A percentile compares a stretch with the other conserved stretches of the same genome.
Evolutionary conservation across 1,140 invertebrate genomes (phyloP).

Genomic region (Harpegnathos saltator): DNA sequence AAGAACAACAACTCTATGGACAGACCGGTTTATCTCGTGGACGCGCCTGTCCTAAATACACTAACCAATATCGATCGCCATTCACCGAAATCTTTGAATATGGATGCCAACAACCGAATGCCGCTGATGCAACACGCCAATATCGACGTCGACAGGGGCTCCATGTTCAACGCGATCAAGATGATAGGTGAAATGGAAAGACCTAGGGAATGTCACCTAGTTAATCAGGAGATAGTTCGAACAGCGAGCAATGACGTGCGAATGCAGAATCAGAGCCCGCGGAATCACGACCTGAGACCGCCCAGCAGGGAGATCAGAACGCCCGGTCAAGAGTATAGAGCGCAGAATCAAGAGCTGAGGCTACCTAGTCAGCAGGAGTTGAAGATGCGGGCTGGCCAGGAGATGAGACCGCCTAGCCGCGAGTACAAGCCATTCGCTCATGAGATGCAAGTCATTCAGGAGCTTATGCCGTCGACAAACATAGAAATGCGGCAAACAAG

Average conservation of each 20-base stretch:
- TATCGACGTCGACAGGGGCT: slow-evolving; percentile 71
- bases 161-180: slow-evolving; percentile 71
- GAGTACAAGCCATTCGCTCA: slow-evolving; percentile 69
- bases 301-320: slow-evolving; percentile 63
- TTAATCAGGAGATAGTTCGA: slow-evolving; percentile 63
- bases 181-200: slow-evolving; percentile 71
- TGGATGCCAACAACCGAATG: slow-evolving; percentile 60
- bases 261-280: slow-evolving; percentile 68
- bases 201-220: slow-evolving; percentile 56
- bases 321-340: slow-evolving; percentile 62
- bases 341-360: slow-evolving; percentile 62
- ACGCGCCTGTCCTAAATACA: slow-evolving; percentile 51
- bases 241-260: slow-evolving; percentile 42
- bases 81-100: slow-evolving; percentile 68
- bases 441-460: slow-evolving; percentile 64
- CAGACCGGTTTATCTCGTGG: slow-evolving; percentile 55
- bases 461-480: slow-evolving; percentile 48
- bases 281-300: slow-evolving; percentile 63
- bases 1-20: slow-evolving; percentile 57
- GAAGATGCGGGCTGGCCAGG: slow-evolving; percentile 69
- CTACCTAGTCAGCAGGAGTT: slow-evolving; percentile 71
- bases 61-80: slow-evolving; percentile 46
- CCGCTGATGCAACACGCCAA: slow-evolving; percentile 37
- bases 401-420: slow-evolving; percentile 64
- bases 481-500: slow-evolving; percentile 64